These are phyloP conservation scores for Globia sparganii DNA, from an alignment of 2,888 invertebrate genomes.

Conservation along the genomic window DNA sequence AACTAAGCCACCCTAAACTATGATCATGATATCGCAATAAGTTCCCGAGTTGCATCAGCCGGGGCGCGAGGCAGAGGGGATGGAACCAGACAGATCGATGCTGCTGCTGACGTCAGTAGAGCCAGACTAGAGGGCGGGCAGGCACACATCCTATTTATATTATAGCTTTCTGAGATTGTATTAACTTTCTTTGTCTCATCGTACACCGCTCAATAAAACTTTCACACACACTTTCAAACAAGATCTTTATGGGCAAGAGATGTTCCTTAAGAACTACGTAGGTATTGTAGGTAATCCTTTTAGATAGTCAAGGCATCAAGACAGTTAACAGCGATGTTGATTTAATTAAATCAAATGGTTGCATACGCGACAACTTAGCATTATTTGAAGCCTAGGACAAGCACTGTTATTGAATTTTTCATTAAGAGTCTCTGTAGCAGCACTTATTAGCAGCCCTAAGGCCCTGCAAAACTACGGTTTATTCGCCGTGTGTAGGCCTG, in stretches of 20 bases:
- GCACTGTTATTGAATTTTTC: neutral
- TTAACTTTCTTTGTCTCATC: conserved; percentile 9
- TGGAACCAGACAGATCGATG: conserved; percentile 86
- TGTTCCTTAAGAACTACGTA: neutral
- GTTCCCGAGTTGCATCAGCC: conserved; percentile 84
- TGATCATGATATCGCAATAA: conserved; percentile 50
- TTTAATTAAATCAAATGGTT: neutral
- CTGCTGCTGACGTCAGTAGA: conserved; percentile 81
- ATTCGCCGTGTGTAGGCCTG: neutral
- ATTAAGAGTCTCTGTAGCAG: neutral
- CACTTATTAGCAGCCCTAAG: neutral
- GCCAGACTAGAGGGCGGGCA: conserved; percentile 68
- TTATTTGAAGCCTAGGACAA: neutral
- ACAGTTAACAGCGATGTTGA: neutral
- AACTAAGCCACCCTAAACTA: neutral
- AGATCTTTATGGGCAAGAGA: neutral
- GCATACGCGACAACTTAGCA: neutral
- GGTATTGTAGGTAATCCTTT: neutral
- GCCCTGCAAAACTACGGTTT: neutral
- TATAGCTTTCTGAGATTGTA: conserved; percentile 11
- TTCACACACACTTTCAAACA: too few species aligned
- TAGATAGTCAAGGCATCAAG: neutral
- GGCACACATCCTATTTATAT: conserved; percentile 16
- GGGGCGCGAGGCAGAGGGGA: conserved; percentile 66
- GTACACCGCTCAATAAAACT: neutral